phyloP scores from a whole-genome alignment of 2,888 invertebrate genomes.

The Phyllotreta striolata region DNA sequence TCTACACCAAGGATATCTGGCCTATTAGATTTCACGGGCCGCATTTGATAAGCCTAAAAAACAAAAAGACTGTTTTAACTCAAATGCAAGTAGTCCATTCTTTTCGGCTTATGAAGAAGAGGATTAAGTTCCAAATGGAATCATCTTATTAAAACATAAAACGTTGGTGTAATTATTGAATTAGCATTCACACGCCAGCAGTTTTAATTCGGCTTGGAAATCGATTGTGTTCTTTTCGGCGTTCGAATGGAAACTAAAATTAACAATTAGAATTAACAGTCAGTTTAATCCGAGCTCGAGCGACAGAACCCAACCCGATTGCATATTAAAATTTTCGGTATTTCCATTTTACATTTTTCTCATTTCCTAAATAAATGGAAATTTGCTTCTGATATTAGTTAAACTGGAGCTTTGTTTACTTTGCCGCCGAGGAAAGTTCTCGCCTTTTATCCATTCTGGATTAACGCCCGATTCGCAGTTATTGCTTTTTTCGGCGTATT shows the following conservation, averaged over 20 bases:
- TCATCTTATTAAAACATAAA: no score
- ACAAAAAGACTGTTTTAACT: no score
- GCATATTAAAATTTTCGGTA: slow-evolving; percentile 47
- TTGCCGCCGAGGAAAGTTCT: slow-evolving; percentile 27
- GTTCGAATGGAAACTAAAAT: slow-evolving; percentile 46
- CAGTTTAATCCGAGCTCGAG: slow-evolving; percentile 41
- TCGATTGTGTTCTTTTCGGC: slow-evolving; percentile 48
- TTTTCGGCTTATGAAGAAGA: no score
- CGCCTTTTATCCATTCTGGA: slow-evolving; percentile 27
- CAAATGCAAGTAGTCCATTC: no score
- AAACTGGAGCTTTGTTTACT: slow-evolving; percentile 43
- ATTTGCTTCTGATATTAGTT: slow-evolving; percentile 45
- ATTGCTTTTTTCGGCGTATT: slow-evolving; percentile 18
- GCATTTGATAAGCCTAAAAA: no score
- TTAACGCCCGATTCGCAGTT: slow-evolving; percentile 12
- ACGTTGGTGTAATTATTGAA: no score
- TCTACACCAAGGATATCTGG: neutral
- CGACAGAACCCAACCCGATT: slow-evolving; percentile 40
- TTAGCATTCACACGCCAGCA: no score
- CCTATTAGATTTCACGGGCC: no score
- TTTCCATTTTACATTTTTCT: slow-evolving; percentile 46
- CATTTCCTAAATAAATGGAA: slow-evolving; percentile 48
- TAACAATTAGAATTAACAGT: slow-evolving; percentile 47
- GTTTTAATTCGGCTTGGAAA: slow-evolving; percentile 19
- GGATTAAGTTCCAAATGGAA: no score